These are phyloP conservation scores for Oceanodroma leucorhoa DNA, from an alignment of 2,797 vertebrate genomes.

Conservation along the genomic window DNA sequence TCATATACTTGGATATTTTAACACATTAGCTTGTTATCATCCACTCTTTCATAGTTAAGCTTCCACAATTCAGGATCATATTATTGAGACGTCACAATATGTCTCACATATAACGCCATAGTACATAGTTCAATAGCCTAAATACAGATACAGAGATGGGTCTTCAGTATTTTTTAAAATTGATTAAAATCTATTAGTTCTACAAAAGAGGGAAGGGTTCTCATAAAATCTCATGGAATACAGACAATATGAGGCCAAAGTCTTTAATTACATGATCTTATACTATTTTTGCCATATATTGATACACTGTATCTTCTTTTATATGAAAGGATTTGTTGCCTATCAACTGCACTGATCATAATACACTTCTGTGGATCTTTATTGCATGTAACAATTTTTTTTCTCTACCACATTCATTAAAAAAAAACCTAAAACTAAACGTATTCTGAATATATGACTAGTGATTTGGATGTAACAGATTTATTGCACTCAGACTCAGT, in stretches of 20 bases:
- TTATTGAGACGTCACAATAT: neutral
- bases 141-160: neutral
- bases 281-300: neutral
- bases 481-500: neutral
- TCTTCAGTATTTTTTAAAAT: neutral
- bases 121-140: neutral
- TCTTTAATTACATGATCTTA: neutral
- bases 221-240: neutral
- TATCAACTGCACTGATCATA: neutral
- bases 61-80: neutral
- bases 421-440: neutral
- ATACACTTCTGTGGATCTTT: neutral
- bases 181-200: neutral
- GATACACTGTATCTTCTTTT: neutral
- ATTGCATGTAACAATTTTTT: neutral
- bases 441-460: neutral
- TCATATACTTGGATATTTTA: neutral
- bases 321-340: neutral
- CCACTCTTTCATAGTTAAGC: neutral
- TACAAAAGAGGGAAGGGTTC: neutral
- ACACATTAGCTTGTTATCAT: neutral
- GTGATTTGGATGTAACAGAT: neutral
- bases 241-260: neutral
- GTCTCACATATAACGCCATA: neutral
- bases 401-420: neutral